A percentile compares a stretch with the other conserved stretches of the same genome.
Conservation (phyloP, 1,140 invertebrate genomes). For the Sweltsa coloradensis region DNA sequence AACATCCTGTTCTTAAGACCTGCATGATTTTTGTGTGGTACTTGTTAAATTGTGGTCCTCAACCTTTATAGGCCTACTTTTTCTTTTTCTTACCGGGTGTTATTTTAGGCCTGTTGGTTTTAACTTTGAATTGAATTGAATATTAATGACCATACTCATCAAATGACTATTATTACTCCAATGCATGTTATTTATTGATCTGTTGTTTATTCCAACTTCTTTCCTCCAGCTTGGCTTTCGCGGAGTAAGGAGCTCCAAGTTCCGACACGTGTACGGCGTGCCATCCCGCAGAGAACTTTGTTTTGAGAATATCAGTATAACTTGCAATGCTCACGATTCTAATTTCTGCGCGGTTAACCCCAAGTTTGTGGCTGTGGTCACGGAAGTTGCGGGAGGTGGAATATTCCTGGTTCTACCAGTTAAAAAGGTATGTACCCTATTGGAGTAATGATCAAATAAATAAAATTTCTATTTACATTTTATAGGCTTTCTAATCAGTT, state of each 20-base stretch:
- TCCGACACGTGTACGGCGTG: constrained; percentile 85
- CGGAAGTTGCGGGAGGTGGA: constrained; percentile 87
- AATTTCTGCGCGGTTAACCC: constrained; percentile 89
- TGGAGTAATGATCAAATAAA: not conserved
- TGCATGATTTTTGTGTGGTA: too few relatives aligned
- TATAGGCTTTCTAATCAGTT: too few relatives aligned
- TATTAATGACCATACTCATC: not conserved
- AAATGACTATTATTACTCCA: constrained; percentile 7
- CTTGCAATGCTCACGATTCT: constrained; percentile 83
- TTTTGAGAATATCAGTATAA: constrained; percentile 89
- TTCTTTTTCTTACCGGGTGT: constrained; percentile 1
- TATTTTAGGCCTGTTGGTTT: constrained; percentile 4
- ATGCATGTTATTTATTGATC: constrained; percentile 1
- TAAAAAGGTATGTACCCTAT: constrained; percentile 57
- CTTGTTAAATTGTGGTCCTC: not conserved
- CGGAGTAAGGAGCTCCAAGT: constrained; percentile 78
- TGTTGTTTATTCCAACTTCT: constrained; percentile 11
- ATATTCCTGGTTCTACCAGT: constrained; percentile 85
- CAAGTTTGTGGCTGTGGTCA: constrained; percentile 87
- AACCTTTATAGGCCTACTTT: not conserved
- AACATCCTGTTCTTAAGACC: too few relatives aligned
- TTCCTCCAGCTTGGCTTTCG: constrained; percentile 63
- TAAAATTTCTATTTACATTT: not conserved
- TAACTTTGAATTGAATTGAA: not conserved
- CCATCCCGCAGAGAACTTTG: constrained; percentile 77